These are phyloP conservation scores for Drosophila atroscutellata DNA, from an alignment of 2,888 invertebrate genomes.

Conservation along the genomic window DNA sequence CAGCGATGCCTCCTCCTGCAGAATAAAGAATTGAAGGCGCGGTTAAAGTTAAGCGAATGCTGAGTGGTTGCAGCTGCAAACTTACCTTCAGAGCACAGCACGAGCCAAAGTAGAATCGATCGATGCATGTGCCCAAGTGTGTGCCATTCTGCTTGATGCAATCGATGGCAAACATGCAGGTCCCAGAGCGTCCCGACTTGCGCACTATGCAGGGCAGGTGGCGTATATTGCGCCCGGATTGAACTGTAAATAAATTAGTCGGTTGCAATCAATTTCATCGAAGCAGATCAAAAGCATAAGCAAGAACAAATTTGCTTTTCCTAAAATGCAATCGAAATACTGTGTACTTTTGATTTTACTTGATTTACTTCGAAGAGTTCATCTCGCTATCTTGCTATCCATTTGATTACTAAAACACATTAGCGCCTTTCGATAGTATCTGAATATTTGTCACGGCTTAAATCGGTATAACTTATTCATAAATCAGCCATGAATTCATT, in stretches of 20 bases:
- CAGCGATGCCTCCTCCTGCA: conserved; percentile 68
- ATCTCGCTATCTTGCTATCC: not conserved
- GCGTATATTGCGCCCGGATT: conserved; percentile 93
- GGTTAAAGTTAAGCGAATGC: not conserved
- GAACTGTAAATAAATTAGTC: conserved; percentile 86
- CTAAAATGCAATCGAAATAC: not conserved
- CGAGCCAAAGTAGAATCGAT: conserved; percentile 96
- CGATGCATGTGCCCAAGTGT: conserved; percentile 96
- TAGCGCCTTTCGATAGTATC: not conserved
- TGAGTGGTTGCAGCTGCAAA: not conserved
- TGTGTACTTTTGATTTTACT: not conserved
- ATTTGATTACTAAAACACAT: not conserved
- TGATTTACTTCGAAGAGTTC: not conserved
- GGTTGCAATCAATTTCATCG: not conserved
- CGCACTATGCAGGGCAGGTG: conserved; percentile 95
- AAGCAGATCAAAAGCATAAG: not conserved
- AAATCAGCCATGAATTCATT: not conserved
- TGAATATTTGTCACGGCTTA: not conserved
- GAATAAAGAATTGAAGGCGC: not conserved
- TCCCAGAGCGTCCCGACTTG: conserved; percentile 91
- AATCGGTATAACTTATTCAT: not conserved
- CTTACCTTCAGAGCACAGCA: conserved; percentile 91
- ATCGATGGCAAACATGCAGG: conserved; percentile 97
- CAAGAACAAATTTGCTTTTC: not conserved
- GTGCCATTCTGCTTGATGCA: conserved; percentile 96